Percentiles rank a stretch among this genome's conserved stretches.
Evolutionary conservation across 2,797 vertebrate species (phyloP).

Genomic region (Spinus olivaceus): DNA sequence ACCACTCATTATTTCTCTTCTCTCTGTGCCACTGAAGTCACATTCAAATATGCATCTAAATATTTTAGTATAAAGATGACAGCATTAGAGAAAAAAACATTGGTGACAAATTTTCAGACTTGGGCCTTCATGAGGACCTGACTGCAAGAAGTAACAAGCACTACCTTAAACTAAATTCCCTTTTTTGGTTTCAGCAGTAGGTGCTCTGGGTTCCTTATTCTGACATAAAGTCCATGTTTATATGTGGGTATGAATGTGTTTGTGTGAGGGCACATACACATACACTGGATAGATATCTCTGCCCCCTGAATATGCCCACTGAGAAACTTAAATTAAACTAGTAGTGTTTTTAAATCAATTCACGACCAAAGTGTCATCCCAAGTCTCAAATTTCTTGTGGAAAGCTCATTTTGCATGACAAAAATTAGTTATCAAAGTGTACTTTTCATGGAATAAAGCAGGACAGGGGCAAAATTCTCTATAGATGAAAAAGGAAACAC

Average conservation of each 20-base stretch:
- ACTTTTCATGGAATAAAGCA: background rate
- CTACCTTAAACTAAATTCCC: background rate
- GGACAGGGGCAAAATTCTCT: background rate
- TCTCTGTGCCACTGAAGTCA: background rate
- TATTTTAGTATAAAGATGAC: background rate
- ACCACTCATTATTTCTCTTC: background rate
- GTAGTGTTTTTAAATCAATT: background rate
- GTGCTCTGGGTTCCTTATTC: background rate
- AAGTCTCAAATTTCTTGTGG: background rate
- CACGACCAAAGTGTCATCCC: background rate
- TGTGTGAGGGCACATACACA: background rate
- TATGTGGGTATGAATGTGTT: background rate
- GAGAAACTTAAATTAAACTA: background rate
- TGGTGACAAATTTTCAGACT: background rate
- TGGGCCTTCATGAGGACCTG: background rate
- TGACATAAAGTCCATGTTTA: background rate
- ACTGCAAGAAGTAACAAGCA: background rate
- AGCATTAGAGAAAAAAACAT: background rate
- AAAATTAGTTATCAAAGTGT: background rate
- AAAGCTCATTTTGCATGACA: background rate
- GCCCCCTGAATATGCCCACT: background rate
- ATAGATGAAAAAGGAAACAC: background rate
- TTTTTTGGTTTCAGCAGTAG: background rate
- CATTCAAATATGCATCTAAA: background rate
- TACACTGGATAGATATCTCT: background rate